A percentile compares a stretch with the other conserved stretches of the same genome.
phyloP scores from a whole-genome alignment of 2,113 vertebrate genomes.

The Cromileptes altivelis region DNA sequence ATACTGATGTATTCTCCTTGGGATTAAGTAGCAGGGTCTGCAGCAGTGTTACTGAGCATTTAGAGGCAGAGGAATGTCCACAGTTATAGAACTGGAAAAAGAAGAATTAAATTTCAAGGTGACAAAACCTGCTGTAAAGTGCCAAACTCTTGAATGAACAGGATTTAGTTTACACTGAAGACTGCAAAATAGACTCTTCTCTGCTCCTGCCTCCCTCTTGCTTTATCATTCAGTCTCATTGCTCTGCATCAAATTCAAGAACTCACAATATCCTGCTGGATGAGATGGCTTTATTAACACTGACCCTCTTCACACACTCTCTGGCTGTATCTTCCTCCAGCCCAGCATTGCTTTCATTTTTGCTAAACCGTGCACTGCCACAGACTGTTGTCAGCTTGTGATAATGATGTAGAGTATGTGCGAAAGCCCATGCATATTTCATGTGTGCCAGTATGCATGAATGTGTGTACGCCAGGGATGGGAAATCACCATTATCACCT shows the following conservation, averaged over 20 bases:
- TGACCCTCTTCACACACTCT: background rate
- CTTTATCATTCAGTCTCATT: constrained; percentile 13
- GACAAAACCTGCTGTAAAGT: background rate
- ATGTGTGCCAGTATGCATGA: background rate
- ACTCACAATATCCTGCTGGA: constrained; percentile 32
- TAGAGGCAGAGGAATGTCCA: background rate
- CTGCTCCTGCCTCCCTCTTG: background rate
- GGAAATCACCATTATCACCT: constrained; percentile 12
- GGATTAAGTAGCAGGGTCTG: background rate
- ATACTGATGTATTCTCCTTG: too few relatives aligned
- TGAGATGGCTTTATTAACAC: background rate
- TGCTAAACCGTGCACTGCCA: background rate
- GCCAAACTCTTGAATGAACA: background rate
- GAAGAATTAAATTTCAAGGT: background rate
- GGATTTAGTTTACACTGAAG: background rate
- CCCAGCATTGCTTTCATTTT: constrained; percentile 13
- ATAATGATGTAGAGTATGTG: constrained; percentile 11
- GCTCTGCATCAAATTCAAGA: constrained; percentile 4
- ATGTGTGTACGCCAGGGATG: background rate
- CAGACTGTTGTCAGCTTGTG: background rate
- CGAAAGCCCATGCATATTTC: constrained; percentile 8
- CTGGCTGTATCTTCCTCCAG: constrained; percentile 1
- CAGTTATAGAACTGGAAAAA: background rate
- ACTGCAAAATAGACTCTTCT: background rate
- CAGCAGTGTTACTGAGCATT: background rate